Base-by-base conservation (phyloP, 2,797 vertebrate species). In the Galago senegalensis region DNA sequence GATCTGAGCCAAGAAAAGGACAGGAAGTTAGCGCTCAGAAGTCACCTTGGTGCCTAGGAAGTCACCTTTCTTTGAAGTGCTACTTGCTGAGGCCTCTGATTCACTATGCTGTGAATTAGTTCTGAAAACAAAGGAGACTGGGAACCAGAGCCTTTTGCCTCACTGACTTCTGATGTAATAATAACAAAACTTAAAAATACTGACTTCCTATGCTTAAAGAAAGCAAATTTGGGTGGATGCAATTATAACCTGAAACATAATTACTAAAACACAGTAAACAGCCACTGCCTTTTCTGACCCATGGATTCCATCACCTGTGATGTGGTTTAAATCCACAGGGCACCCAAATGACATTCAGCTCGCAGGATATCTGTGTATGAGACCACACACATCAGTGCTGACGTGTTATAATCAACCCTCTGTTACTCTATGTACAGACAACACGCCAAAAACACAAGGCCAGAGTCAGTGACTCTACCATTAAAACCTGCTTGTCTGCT, bases 1-100 rank as follows among this genome's bases (percentile, higher is more conserved):
- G 76, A 56, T 99, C 99, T 99, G 91, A 92, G 69, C 0, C 18
- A 94, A 80, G 56, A 0, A 86, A 65, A 87, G 80, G 87, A 95
- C 27, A 93, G 12, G 87, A 23, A 60, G 13, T 60, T 25, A 34
- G 56, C 27, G 25, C 17, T 75, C 40, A 25, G 70, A n/a, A 27
- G 10, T 11, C 29, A 31, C 27, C 34, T 23, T 4, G 10, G 25
- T 67, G 18, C 27, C 80, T 29, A 4, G 31, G 2, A 70, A 75
- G 34, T 29, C 25, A 18, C 53, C 61, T 56, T 67, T 46, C 91
- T 87, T 60, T 84, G 40, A 27, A 29, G 87, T 12, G 23, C 27
- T 4, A 34, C 12, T 2, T 65, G 29, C n/a, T 20, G 82, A 43
- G 60, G 25, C 60, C 56, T 87, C 27, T 60, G 14, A n/a, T 23